A percentile compares a stretch with the other conserved stretches of the same genome.
Evolutionary conservation across 2,797 vertebrate genomes (phyloP).

Genomic region (Oreonectes daqikongensis): DNA sequence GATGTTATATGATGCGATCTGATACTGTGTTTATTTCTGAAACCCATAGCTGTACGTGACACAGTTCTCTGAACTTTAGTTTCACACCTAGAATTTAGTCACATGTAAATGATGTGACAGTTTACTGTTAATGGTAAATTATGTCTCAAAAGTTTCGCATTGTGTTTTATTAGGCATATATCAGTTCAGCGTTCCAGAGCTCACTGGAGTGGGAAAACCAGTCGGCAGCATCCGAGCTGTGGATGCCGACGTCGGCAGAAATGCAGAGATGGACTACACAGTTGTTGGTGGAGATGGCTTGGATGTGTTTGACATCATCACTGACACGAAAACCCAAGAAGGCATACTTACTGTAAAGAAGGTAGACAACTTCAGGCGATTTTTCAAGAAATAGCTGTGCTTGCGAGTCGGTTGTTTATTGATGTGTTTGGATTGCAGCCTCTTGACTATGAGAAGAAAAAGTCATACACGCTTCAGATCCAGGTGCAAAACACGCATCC

Average conservation of each 20-base stretch:
- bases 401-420: conserved; percentile 28
- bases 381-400: too few species aligned
- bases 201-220: conserved; percentile 71
- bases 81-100: not conserved
- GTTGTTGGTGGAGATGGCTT: conserved; percentile 87
- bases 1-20: not conserved
- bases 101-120: not conserved
- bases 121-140: too few species aligned
- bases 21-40: not conserved
- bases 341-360: conserved; percentile 89
- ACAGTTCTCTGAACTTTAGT: not conserved
- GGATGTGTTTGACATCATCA: conserved; percentile 86
- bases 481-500: conserved; percentile 87
- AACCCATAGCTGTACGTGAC: not conserved
- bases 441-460: conserved; percentile 91
- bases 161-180: conserved; percentile 79
- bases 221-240: conserved; percentile 86
- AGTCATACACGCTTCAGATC: conserved; percentile 86
- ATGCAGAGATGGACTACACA: conserved; percentile 88
- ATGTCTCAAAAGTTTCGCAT: not conserved
- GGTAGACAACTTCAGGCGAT: conserved; percentile 68
- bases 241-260: conserved; percentile 86
- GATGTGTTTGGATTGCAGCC: conserved; percentile 69
- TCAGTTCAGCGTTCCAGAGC: conserved; percentile 86
- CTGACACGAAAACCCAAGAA: conserved; percentile 88